A percentile compares a stretch with the other conserved stretches of the same genome.
Conservation (phyloP, 1,140 invertebrate species). For the Hormaphis cornu region DNA sequence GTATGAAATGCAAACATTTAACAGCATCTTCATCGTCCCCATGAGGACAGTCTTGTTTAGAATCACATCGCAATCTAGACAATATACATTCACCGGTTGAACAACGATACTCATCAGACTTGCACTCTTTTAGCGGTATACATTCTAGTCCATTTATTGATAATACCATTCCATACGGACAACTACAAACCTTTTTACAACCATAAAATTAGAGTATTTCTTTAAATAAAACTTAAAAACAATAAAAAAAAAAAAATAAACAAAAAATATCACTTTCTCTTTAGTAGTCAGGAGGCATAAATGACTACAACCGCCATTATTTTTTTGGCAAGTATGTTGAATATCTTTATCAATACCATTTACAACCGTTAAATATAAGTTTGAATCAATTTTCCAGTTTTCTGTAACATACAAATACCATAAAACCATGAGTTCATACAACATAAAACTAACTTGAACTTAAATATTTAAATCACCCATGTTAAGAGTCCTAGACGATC, state of each 20-base stretch:
- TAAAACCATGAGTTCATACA: background rate
- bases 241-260: background rate
- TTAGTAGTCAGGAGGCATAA: slow-evolving; percentile 33
- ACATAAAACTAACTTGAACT: background rate
- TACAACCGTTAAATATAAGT: slow-evolving; percentile 39
- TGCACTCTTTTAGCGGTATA: slow-evolving; percentile 35
- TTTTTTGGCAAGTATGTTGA: slow-evolving; percentile 50
- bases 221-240: slow-evolving; percentile 37
- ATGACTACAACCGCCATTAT: slow-evolving; percentile 52
- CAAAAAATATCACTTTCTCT: slow-evolving; percentile 9
- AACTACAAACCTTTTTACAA: slow-evolving; percentile 47
- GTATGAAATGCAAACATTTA: slow-evolving; percentile 37
- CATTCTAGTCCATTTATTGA: slow-evolving; percentile 48
- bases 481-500: slow-evolving; percentile 30
- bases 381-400: slow-evolving; percentile 34
- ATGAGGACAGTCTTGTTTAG: slow-evolving; percentile 49
- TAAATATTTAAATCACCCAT: background rate
- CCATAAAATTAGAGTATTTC: slow-evolving; percentile 21
- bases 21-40: slow-evolving; percentile 50
- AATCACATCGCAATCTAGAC: slow-evolving; percentile 46
- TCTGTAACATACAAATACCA: background rate
- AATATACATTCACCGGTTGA: slow-evolving; percentile 39
- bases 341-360: slow-evolving; percentile 39
- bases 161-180: slow-evolving; percentile 50
- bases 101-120: slow-evolving; percentile 37